phyloP scores from a whole-genome alignment of 1,140 invertebrate species.

The Megalopta genalis region DNA sequence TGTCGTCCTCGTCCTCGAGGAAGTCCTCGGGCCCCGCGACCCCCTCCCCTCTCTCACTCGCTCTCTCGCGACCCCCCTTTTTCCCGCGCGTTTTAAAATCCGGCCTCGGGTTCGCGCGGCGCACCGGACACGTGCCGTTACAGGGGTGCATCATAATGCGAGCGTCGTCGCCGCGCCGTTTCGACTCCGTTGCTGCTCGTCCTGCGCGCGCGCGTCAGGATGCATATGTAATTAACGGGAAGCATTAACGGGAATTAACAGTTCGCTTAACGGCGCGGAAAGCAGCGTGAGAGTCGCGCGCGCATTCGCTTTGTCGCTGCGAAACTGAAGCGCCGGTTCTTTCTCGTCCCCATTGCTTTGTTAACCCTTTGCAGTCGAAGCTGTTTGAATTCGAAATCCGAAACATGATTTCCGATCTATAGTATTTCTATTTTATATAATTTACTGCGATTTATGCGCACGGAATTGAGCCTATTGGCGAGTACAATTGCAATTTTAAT shows the following conservation, averaged over 20 bases:
- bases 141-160: conserved; percentile 74
- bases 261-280: conserved; percentile 46
- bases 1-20: conserved; percentile 46
- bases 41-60: too few relatives aligned
- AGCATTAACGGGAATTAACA: conserved; percentile 56
- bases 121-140: conserved; percentile 72
- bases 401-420: too few relatives aligned
- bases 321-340: too few relatives aligned
- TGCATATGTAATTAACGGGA: conserved; percentile 60
- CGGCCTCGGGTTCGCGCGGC: conserved; percentile 57
- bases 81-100: conserved; percentile 75
- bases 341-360: too few relatives aligned
- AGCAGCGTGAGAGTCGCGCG: conserved; percentile 17
- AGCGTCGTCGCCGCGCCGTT: conserved; percentile 54
- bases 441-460: too few relatives aligned
- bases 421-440: too few relatives aligned
- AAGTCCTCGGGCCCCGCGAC: conserved; percentile 40
- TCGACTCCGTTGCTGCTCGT: conserved; percentile 26
- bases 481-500: too few relatives aligned
- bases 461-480: too few relatives aligned
- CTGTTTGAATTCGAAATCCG: too few relatives aligned
- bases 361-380: too few relatives aligned
- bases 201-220: conserved; percentile 37
- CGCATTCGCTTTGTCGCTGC: background rate
- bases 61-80: conserved; percentile 34